Percentiles rank a stretch among this genome's conserved stretches.
Conservation (phyloP, 1,140 invertebrate species). For the Phymorhynchus buccinoides region DNA sequence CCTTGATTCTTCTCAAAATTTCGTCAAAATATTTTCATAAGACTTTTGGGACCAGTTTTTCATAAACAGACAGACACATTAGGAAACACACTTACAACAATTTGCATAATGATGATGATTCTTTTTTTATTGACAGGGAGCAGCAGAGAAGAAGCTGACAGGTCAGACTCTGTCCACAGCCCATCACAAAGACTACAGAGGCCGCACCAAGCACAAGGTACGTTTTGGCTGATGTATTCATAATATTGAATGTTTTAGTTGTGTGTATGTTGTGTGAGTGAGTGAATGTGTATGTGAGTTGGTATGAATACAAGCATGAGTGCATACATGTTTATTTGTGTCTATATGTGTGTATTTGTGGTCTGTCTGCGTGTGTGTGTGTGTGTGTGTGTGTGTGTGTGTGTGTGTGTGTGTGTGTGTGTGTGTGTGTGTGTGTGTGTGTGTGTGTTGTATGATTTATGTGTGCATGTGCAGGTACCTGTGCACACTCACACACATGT, state of each 20-base stretch:
- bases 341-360: neutral
- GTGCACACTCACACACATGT: no score
- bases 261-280: no score
- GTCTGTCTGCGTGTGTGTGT: neutral
- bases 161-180: constrained; percentile 80
- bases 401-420: neutral
- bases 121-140: constrained; percentile 54
- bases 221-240: constrained; percentile 10
- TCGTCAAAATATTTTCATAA: no score
- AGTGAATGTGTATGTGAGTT: neutral
- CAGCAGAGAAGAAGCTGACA: constrained; percentile 59
- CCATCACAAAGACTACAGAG: constrained; percentile 90
- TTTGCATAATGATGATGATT: neutral
- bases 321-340: neutral
- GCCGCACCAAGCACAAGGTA: constrained; percentile 86
- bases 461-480: no score
- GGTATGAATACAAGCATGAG: no score
- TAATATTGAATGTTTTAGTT: no score
- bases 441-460: neutral
- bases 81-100: neutral
- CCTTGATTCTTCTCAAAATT: no score
- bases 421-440: neutral
- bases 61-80: no score
- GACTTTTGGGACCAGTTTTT: no score
- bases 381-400: neutral